Conservation (phyloP, 2,888 invertebrate genomes). For the Pristionchus japonicus region DNA sequence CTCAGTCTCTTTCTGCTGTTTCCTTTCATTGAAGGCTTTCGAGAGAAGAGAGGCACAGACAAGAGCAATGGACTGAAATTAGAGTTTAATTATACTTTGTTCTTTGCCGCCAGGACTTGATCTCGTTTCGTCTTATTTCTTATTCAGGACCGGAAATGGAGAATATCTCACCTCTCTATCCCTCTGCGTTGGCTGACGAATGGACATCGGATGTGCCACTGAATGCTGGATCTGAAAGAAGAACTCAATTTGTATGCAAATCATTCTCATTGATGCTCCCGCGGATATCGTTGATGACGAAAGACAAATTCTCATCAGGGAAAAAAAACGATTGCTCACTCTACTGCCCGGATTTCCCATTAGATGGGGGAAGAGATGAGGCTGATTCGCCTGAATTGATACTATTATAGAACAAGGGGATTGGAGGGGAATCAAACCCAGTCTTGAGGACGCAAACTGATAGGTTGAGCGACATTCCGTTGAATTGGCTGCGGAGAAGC, state of each 20-base stretch:
- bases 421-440: neutral
- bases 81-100: neutral
- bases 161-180: neutral
- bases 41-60: neutral
- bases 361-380: neutral
- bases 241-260: neutral
- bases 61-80: neutral
- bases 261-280: neutral
- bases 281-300: too few relatives aligned
- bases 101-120: too few relatives aligned
- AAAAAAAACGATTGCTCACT: neutral
- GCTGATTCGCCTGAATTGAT: neutral
- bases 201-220: neutral
- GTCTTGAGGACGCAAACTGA: neutral
- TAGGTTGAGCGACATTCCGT: neutral
- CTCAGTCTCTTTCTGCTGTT: neutral
- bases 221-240: neutral
- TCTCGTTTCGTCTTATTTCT: too few relatives aligned
- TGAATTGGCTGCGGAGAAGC: too few relatives aligned
- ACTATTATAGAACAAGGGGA: neutral
- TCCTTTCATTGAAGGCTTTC: neutral
- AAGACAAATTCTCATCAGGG: too few relatives aligned
- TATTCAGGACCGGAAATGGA: neutral
- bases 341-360: neutral
- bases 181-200: neutral